Base-by-base conservation (phyloP, 2,888 invertebrate genomes). In the Pediacus dermestoides region DNA sequence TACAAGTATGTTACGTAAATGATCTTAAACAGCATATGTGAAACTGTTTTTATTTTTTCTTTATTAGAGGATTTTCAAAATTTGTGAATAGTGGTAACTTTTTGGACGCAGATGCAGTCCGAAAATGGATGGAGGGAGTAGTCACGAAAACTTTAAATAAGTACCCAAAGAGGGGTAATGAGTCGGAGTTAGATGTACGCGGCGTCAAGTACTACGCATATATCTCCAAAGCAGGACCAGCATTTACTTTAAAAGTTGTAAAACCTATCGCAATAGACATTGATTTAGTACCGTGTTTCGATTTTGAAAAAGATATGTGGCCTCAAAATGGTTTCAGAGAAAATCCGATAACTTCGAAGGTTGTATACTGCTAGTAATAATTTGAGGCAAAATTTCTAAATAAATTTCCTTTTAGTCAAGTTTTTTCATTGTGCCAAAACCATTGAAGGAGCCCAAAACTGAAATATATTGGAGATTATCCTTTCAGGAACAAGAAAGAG, bases 401-500 rank as follows among this genome's bases (percentile, higher is more conserved):
- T 28, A 13, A n/a, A 28, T 23, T 37, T 2, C 3, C 9, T 45
- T 53, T 16, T 32, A 57, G 56, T 61, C 33, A 50, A 58, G 69
- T 8, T 78, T 76, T 72, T 63, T 72, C 22, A 72, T 73, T 4
- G 74, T 78, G 12, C 76, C 78, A 0, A 76, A 77, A 50, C 71
- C 72, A 0, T 68, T 70, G 44, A 73, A 71, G 47, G 51, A 21
- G 2, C 23, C 4, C 18, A 25, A 49, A 37, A 21, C 56, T 56
- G 8, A 52, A 54, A 57, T 68, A 0, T 70, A 72, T 49, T 79
- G 78, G 78, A 64, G 78, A 9, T 66, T 75, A n/a, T 74, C 75
- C 6, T 78, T 77, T 57, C 77, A 75, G 45, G 70, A 73, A 34
- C 72, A 72, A 43, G 78, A 79, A 55, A 67, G 70, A 13, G 69